Conservation (phyloP, 2,888 invertebrate genomes). For the Tipula lateralis region DNA sequence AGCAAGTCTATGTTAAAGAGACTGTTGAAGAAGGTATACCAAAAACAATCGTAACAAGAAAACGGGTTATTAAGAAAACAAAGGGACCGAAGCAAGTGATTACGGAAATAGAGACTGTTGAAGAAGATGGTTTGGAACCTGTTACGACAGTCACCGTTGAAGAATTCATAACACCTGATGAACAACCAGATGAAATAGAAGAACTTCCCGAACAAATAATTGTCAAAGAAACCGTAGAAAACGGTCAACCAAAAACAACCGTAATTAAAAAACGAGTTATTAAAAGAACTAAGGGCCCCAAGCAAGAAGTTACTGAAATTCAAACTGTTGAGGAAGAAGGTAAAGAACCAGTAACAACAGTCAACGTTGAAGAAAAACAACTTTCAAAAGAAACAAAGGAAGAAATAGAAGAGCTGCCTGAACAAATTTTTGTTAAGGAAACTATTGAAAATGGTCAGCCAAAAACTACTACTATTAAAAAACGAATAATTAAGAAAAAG, state of each 20-base stretch:
- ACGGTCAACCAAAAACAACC: conserved; percentile 41
- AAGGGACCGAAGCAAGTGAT: conserved; percentile 45
- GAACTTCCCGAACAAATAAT: conserved; percentile 43
- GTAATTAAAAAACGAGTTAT: conserved; percentile 42
- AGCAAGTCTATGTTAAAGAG: conserved; percentile 35
- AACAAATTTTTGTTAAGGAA: conserved; percentile 43
- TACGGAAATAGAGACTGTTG: conserved; percentile 46
- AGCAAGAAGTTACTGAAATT: conserved; percentile 44
- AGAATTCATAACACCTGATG: conserved; percentile 40
- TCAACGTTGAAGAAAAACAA: conserved; percentile 40
- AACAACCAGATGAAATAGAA: conserved; percentile 35
- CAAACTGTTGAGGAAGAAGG: conserved; percentile 38
- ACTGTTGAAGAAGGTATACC: conserved; percentile 38
- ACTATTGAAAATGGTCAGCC: conserved; percentile 40
- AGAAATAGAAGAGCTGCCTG: conserved; percentile 42
- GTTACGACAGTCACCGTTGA: conserved; percentile 42
- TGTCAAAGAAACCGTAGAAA: conserved; percentile 44
- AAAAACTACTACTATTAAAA: conserved; percentile 46
- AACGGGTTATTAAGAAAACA: conserved; percentile 43
- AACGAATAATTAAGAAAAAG: conserved; percentile 48
- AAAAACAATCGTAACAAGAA: conserved; percentile 39
- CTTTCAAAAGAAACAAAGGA: conserved; percentile 33
- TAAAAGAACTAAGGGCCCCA: conserved; percentile 43
- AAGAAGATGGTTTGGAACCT: conserved; percentile 46
- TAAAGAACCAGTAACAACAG: conserved; percentile 41